Evolutionary conservation across 2,113 vertebrate genomes (phyloP).

Genomic region (Turnix velox): DNA sequence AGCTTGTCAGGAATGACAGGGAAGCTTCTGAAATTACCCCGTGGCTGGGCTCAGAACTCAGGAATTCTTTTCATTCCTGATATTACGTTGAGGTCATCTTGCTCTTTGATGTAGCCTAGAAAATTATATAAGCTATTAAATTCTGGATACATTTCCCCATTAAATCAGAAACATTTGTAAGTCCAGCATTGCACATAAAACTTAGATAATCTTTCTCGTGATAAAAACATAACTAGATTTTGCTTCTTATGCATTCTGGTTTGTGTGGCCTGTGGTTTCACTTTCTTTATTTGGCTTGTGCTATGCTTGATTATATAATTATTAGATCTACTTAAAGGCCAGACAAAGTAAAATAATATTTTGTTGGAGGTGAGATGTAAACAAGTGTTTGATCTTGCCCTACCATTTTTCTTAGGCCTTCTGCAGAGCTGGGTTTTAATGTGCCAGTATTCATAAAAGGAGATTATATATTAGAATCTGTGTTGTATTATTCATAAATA

Average conservation of each 20-base stretch:
- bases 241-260: constrained; percentile 39
- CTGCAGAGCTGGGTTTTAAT: constrained; percentile 39
- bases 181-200: neutral
- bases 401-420: constrained; percentile 61
- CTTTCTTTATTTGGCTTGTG: constrained; percentile 60
- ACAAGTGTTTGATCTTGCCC: constrained; percentile 62
- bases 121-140: constrained; percentile 43
- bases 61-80: neutral
- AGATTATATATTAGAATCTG: constrained; percentile 66
- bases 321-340: constrained; percentile 62
- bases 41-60: neutral
- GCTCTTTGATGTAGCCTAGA: constrained; percentile 7
- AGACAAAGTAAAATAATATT: constrained; percentile 67
- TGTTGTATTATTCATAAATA: constrained; percentile 70
- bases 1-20: neutral
- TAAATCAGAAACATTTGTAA: constrained; percentile 38
- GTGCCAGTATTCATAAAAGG: constrained; percentile 57
- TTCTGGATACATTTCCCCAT: neutral
- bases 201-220: constrained; percentile 1
- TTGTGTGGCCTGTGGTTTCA: constrained; percentile 27
- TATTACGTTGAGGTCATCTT: neutral
- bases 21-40: neutral
- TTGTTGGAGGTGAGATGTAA: constrained; percentile 65
- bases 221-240: constrained; percentile 56
- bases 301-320: constrained; percentile 61